Evolutionary conservation across 1,140 invertebrate species (phyloP).

Genomic region (Heliconius hewitsoni): DNA sequence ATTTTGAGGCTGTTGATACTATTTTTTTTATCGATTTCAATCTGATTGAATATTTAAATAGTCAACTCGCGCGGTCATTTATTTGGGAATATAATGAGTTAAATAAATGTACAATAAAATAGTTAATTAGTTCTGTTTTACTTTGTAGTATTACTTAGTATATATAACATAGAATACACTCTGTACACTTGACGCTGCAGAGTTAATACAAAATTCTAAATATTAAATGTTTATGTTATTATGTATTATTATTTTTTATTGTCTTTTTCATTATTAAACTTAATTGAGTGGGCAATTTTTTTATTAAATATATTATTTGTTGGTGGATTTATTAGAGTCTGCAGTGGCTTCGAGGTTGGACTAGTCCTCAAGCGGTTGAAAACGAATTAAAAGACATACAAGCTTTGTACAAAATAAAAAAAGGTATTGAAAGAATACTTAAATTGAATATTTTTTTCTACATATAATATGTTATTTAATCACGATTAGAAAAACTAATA

Average conservation of each 20-base stretch:
- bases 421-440: slow-evolving; percentile 43
- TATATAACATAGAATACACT: too few relatives aligned
- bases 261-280: not conserved
- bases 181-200: too few relatives aligned
- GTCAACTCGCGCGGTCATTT: too few relatives aligned
- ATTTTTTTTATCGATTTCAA: too few relatives aligned
- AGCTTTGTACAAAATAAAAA: slow-evolving; percentile 55
- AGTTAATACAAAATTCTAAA: too few relatives aligned
- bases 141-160: too few relatives aligned
- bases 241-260: not conserved
- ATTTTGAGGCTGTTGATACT: too few relatives aligned
- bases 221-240: too few relatives aligned
- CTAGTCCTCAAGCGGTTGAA: slow-evolving; percentile 77
- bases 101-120: too few relatives aligned
- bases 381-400: slow-evolving; percentile 82
- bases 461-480: not conserved
- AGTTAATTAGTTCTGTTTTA: too few relatives aligned
- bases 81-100: too few relatives aligned
- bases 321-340: slow-evolving; percentile 68
- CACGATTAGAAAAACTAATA: not conserved
- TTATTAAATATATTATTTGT: not conserved
- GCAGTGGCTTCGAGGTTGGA: slow-evolving; percentile 87
- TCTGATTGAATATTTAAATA: too few relatives aligned
- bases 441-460: not conserved
- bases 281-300: not conserved